Conservation (phyloP, 2,888 invertebrate genomes). For the Mantis religiosa region DNA sequence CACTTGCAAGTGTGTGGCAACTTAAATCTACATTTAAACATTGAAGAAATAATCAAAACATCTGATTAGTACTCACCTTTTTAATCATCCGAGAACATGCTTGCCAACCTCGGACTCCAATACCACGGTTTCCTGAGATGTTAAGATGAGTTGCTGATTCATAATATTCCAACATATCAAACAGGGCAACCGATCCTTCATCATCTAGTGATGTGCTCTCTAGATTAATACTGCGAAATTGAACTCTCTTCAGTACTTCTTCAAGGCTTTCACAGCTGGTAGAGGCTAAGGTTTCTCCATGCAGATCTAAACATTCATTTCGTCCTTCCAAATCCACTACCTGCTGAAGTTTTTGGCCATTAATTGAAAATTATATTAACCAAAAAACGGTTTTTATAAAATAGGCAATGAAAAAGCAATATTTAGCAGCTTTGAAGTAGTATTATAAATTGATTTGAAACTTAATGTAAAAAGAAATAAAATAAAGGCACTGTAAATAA, state of each 20-base stretch:
- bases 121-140: conserved; percentile 70
- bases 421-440: too few relatives aligned
- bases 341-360: neutral
- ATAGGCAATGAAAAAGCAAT: too few relatives aligned
- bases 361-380: neutral
- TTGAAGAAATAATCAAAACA: neutral
- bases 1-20: too few relatives aligned
- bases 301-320: conserved; percentile 56
- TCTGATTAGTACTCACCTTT: conserved; percentile 53
- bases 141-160: conserved; percentile 74
- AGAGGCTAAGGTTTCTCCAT: conserved; percentile 58
- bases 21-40: too few relatives aligned
- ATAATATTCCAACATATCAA: conserved; percentile 91
- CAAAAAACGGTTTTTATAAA: too few relatives aligned
- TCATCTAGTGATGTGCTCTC: conserved; percentile 67
- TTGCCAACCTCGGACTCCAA: conserved; percentile 78
- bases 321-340: conserved; percentile 47
- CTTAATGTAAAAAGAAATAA: too few relatives aligned
- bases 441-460: too few relatives aligned
- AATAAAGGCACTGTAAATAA: too few relatives aligned
- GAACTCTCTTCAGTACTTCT: conserved; percentile 73
- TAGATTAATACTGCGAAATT: conserved; percentile 65
- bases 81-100: conserved; percentile 75
- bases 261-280: conserved; percentile 78
- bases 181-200: conserved; percentile 67